Evolutionary conservation across 2,113 vertebrate species (phyloP).

Genomic region (Pelvicachromis taeniatus): DNA sequence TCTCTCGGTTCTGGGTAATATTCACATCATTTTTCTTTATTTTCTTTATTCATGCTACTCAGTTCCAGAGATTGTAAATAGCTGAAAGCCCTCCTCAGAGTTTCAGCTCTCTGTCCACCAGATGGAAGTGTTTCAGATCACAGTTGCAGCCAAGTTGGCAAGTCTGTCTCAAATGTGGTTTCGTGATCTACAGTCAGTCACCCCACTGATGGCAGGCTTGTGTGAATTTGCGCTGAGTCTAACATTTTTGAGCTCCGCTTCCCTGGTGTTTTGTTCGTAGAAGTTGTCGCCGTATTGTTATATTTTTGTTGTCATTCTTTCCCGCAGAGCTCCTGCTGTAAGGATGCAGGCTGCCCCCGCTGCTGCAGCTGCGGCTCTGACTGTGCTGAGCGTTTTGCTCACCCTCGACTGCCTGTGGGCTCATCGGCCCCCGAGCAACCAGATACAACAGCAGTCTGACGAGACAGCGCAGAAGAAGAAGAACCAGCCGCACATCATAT

Average conservation of each 20-base stretch:
- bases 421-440: constrained; percentile 75
- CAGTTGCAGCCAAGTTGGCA: constrained; percentile 26
- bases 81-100: constrained; percentile 18
- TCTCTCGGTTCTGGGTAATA: neutral
- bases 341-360: constrained; percentile 17
- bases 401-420: constrained; percentile 79
- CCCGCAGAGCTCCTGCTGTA: neutral
- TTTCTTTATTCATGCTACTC: neutral
- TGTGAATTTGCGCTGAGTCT: constrained; percentile 22
- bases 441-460: constrained; percentile 51
- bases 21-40: neutral
- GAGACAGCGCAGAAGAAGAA: constrained; percentile 34
- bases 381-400: constrained; percentile 75
- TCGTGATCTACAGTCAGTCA: neutral
- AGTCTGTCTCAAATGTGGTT: constrained; percentile 27
- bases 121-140: constrained; percentile 28
- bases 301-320: neutral
- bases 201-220: neutral
- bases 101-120: neutral
- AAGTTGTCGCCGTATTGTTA: neutral
- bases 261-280: neutral
- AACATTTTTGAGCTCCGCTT: neutral
- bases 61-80: neutral
- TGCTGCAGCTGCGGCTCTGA: neutral
- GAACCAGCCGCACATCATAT: constrained; percentile 87